A percentile compares a stretch with the other conserved stretches of the same genome.
Evolutionary conservation across 2,113 vertebrate species (phyloP).

Genomic region (Prietella phreatophila): DNA sequence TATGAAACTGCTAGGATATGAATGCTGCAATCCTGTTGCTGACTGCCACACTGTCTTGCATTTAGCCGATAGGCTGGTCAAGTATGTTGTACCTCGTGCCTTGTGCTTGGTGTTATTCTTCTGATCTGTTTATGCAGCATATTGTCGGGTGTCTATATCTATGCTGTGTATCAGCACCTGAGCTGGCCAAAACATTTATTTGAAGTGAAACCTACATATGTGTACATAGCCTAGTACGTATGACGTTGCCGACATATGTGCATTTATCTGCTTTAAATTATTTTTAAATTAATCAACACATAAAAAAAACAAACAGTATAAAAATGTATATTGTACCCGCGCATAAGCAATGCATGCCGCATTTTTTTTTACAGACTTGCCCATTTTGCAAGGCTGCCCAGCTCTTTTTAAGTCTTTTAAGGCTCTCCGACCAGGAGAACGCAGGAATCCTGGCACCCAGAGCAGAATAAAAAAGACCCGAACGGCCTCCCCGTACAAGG

Average conservation of each 20-base stretch:
- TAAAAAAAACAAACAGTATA: background rate
- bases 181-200: background rate
- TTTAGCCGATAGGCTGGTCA: background rate
- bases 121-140: background rate
- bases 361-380: background rate
- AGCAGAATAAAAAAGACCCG: conserved; percentile 87
- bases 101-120: background rate
- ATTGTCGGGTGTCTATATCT: background rate
- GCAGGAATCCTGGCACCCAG: conserved; percentile 77
- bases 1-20: conserved; percentile 64
- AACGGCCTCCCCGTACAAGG: conserved; percentile 91
- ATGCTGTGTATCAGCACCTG: background rate
- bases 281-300: background rate
- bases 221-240: background rate
- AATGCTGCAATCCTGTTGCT: conserved; percentile 21
- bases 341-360: background rate
- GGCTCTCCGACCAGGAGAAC: conserved; percentile 72
- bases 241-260: background rate
- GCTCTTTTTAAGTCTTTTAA: conserved; percentile 38
- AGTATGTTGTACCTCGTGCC: background rate
- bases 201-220: background rate
- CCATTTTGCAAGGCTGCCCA: background rate
- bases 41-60: background rate
- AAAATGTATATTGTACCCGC: background rate
- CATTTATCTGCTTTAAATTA: background rate